Conservation (phyloP, 2,888 invertebrate species). For the Ramazzottius varieornatus region DNA sequence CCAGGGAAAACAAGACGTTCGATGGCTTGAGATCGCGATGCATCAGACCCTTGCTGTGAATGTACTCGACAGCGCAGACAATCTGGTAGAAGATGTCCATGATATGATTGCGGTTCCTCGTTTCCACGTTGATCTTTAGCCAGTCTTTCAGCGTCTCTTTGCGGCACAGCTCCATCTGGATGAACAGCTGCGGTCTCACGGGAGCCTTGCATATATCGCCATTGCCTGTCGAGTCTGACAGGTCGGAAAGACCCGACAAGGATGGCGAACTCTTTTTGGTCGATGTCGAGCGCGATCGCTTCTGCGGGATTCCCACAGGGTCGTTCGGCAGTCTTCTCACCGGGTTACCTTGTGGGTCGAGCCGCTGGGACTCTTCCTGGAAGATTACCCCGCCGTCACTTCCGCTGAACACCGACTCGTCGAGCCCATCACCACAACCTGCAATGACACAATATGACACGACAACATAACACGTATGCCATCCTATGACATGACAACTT, state of each 20-base stretch:
- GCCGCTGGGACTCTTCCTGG: no score
- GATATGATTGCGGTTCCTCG: conserved; percentile 23
- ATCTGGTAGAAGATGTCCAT: conserved; percentile 60
- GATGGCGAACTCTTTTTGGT: neutral
- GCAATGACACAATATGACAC: no score
- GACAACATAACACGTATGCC: no score
- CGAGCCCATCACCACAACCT: no score
- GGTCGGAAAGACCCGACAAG: neutral
- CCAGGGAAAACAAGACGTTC: conserved; percentile 40
- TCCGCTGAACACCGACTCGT: no score
- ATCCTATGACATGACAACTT: no score
- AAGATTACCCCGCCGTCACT: no score
- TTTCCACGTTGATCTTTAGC: conserved; percentile 28
- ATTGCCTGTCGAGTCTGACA: neutral
- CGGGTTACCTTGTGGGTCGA: no score
- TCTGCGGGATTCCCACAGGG: neutral
- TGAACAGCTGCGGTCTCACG: conserved; percentile 46
- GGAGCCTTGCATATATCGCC: neutral
- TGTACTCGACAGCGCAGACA: conserved; percentile 75
- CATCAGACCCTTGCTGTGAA: conserved; percentile 68
- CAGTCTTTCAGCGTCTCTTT: conserved; percentile 69
- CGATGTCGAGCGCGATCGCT: neutral
- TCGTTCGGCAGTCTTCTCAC: neutral
- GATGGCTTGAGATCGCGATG: conserved; percentile 75
- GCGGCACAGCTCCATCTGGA: conserved; percentile 87